These are phyloP conservation scores for Littorina saxatilis DNA, from an alignment of 1,140 invertebrate genomes.

Conservation along the genomic window DNA sequence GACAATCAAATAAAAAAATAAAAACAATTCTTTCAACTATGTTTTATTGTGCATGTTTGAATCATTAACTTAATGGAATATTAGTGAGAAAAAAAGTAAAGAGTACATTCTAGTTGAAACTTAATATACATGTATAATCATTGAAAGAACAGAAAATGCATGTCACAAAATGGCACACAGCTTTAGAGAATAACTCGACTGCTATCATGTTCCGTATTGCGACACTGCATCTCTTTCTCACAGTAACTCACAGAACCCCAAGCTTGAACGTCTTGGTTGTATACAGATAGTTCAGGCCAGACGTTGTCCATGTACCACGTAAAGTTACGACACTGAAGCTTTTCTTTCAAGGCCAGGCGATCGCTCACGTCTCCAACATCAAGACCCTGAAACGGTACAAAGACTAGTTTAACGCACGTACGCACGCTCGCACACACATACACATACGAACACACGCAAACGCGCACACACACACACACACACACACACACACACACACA, in stretches of 20 bases:
- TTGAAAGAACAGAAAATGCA: no score
- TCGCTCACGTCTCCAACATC: conserved; percentile 77
- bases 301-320: conserved; percentile 97
- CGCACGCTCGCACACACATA: conserved; percentile 10
- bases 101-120: no score
- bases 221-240: not conserved
- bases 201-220: not conserved
- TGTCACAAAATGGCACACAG: no score
- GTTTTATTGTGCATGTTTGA: no score
- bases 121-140: no score
- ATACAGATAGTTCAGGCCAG: conserved; percentile 85
- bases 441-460: conserved; percentile 6
- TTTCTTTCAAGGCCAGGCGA: conserved; percentile 84
- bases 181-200: no score
- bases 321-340: conserved; percentile 94
- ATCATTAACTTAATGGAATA: no score
- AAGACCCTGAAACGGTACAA: conserved; percentile 46
- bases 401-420: conserved; percentile 5
- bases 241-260: conserved; percentile 57
- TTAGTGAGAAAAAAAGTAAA: no score
- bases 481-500: not conserved
- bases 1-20: no score
- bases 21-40: no score
- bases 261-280: conserved; percentile 49
- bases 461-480: not conserved